Evolutionary conservation across 2,797 vertebrate species (phyloP), one percentile per base, ranked within the genome.

Genomic region (Micromesistius poutassou): DNA sequence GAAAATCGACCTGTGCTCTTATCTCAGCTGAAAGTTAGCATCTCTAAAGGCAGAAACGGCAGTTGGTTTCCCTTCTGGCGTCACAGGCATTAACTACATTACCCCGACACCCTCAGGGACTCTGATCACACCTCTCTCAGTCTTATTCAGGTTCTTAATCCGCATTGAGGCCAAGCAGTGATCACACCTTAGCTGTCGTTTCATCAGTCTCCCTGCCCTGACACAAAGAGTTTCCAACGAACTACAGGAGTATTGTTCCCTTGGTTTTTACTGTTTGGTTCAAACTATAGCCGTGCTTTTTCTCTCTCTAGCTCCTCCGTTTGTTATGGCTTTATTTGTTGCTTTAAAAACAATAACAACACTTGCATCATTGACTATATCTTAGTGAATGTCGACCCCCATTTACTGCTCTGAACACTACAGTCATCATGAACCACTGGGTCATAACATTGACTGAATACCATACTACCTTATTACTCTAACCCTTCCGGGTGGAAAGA

Each of bases 101-200:
- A 86, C 85, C 79, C 83, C 86, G 81, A 90, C 95, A 96, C 96
- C 96, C 97, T 99, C 97, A 99, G 97, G 97, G 97, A 98, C 95
- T 95, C 94, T 92, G 90, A 94, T 94, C 94, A 80, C 95, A 96
- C 95, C 96, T 95, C 95, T 94, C 93, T 95, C 93, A 94, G 94
- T 95, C 94, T 94, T 94, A 96, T 97, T 97, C 97, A 98, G 96
- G 97, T 98, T 97, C 95, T 95, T 95, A 93, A 95, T 95, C 93
- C 93, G 94, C 94, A 93, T 94, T 93, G 93, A 95, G 95, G 96
- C 94, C 95, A 96, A 95, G 94, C 95, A 96, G 96, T 97, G 95
- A 95, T 93, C 94, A 93, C 82, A 83, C 78, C 74, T 83, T 72
- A 82, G 79, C 75, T 80, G 46, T 73, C 50, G 80, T 75, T 83